These are phyloP conservation scores for Oxycera nigricornis DNA, from an alignment of 2,888 invertebrate species.

Conservation along the genomic window DNA sequence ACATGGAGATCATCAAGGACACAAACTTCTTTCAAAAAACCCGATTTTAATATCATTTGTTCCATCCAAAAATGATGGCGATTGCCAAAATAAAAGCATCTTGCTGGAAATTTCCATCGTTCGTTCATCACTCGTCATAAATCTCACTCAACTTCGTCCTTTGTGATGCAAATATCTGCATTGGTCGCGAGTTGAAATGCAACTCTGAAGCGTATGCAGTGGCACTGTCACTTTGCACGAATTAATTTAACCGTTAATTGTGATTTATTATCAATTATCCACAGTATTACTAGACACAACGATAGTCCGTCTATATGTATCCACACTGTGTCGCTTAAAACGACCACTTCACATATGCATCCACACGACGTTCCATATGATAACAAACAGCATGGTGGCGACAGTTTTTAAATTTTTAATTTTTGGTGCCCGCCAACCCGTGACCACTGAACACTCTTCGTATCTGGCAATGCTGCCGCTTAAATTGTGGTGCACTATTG, in stretches of 20 bases:
- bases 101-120: too few relatives aligned
- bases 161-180: too few relatives aligned
- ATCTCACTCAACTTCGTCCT: too few relatives aligned
- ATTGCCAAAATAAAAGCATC: too few relatives aligned
- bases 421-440: too few relatives aligned
- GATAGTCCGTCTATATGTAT: neutral
- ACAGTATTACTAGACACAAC: conserved; percentile 13
- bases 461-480: conserved; percentile 16
- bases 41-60: too few relatives aligned
- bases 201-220: neutral
- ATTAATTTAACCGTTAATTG: conserved; percentile 47
- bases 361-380: neutral
- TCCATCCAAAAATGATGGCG: too few relatives aligned
- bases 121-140: too few relatives aligned
- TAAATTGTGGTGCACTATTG: conserved; percentile 26
- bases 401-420: too few relatives aligned
- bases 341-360: neutral
- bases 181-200: too few relatives aligned
- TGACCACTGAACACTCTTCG: neutral
- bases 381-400: neutral
- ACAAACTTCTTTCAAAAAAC: too few relatives aligned
- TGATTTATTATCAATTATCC: conserved; percentile 48
- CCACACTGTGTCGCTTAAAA: neutral
- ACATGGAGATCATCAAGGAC: too few relatives aligned
- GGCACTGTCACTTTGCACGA: conserved; percentile 25